Evolutionary conservation across 2,888 invertebrate genomes (phyloP).

Genomic region (Allygus modestus): DNA sequence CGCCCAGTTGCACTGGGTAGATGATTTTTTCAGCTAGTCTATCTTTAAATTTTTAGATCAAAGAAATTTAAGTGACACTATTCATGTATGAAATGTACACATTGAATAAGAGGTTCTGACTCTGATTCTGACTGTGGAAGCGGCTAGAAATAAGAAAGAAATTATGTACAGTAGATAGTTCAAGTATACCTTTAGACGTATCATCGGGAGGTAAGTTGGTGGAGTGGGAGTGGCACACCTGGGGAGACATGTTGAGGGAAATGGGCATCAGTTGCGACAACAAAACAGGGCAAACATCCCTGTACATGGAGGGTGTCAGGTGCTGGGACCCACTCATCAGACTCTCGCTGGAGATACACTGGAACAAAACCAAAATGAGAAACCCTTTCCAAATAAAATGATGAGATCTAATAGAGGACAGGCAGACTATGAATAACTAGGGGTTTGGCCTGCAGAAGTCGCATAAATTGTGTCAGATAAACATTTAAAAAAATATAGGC

Average conservation of each 20-base stretch:
- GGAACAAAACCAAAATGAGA: conserved; percentile 19
- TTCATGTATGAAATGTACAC: too few relatives aligned
- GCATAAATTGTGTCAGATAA: too few relatives aligned
- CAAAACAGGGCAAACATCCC: conserved; percentile 58
- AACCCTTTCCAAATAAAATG: too few relatives aligned
- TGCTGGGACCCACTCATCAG: conserved; percentile 43
- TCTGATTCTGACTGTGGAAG: too few relatives aligned
- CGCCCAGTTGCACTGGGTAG: too few relatives aligned
- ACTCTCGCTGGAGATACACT: conserved; percentile 55
- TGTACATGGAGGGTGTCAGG: conserved; percentile 48
- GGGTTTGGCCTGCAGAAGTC: neutral
- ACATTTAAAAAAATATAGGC: too few relatives aligned
- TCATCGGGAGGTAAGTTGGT: conserved; percentile 30
- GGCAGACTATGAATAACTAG: neutral
- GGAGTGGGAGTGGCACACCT: conserved; percentile 1
- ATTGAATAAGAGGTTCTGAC: too few relatives aligned
- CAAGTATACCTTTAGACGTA: conserved; percentile 25
- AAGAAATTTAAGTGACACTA: too few relatives aligned
- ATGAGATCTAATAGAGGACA: neutral
- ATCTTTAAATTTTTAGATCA: too few relatives aligned
- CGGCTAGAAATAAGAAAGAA: too few relatives aligned
- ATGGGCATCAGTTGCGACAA: conserved; percentile 57
- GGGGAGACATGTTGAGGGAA: conserved; percentile 12
- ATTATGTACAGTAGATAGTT: too few relatives aligned
- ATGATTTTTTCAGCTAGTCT: too few relatives aligned